A percentile compares a stretch with the other conserved stretches of the same genome.
These are phyloP conservation scores for Scopus umbretta DNA, from an alignment of 2,113 vertebrate genomes.

Conservation along the genomic window DNA sequence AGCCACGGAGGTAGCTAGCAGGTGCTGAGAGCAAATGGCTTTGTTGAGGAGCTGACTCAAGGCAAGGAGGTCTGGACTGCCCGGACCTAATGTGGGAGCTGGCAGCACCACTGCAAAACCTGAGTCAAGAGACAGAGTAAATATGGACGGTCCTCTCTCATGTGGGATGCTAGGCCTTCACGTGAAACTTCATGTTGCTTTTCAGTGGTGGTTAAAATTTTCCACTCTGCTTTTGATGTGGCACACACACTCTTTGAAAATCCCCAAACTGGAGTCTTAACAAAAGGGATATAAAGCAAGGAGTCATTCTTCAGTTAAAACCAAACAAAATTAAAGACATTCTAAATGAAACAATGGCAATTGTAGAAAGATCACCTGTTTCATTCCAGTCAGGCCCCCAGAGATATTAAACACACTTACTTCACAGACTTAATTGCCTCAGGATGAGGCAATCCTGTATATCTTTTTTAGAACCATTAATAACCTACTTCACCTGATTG, in stretches of 20 bases:
- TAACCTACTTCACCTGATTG: conserved; percentile 83
- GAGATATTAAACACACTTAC: conserved; percentile 74
- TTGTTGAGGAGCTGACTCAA: background rate
- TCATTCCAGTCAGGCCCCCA: conserved; percentile 64
- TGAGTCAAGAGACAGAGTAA: rapidly evolving
- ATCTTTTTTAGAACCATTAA: conserved; percentile 81
- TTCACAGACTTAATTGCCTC: conserved; percentile 75
- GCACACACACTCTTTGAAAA: background rate
- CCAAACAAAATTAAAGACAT: conserved; percentile 34
- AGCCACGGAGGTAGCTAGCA: rapidly evolving
- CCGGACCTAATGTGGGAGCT: rapidly evolving
- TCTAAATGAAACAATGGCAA: conserved; percentile 63
- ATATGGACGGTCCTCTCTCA: rapidly evolving
- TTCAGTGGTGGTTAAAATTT: background rate
- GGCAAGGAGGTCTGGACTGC: background rate
- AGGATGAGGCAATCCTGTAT: conserved; percentile 79
- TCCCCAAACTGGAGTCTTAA: background rate
- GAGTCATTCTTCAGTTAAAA: conserved; percentile 41
- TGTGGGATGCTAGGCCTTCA: background rate
- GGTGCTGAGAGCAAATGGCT: background rate
- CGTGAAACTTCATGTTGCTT: background rate
- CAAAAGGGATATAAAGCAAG: background rate
- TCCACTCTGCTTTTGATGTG: background rate
- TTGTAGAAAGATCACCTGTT: conserved; percentile 74
- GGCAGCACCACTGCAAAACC: background rate